These are phyloP conservation scores for Drosophila ironensis DNA, from an alignment of 1,140 invertebrate species.

Conservation along the genomic window DNA sequence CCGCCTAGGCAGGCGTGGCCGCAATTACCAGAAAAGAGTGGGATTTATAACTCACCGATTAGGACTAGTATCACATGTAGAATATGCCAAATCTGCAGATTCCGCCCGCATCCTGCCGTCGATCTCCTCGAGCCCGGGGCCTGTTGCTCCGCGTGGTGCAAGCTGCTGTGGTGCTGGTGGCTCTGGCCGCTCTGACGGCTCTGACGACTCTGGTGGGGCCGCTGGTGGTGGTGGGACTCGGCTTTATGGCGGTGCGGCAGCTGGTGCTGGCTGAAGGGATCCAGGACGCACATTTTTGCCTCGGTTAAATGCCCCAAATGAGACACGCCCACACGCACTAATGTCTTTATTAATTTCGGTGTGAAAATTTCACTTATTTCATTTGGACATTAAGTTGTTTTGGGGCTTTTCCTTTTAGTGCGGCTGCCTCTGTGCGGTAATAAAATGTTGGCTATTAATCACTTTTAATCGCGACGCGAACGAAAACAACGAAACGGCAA, in stretches of 20 bases:
- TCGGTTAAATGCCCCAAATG: constrained; percentile 39
- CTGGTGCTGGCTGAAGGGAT: constrained; percentile 52
- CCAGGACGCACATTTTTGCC: constrained; percentile 55
- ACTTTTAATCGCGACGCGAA: constrained; percentile 70
- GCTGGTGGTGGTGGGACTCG: constrained; percentile 33
- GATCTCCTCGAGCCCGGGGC: constrained; percentile 19
- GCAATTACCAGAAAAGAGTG: not conserved
- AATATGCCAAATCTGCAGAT: constrained; percentile 73
- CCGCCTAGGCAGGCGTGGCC: constrained; percentile 4
- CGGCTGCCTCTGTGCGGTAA: constrained; percentile 41
- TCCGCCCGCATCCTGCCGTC: constrained; percentile 29
- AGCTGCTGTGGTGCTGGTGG: constrained; percentile 38
- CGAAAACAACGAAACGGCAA: constrained; percentile 43
- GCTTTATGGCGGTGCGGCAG: constrained; percentile 48
- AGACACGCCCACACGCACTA: constrained; percentile 44
- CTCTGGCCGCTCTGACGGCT: too few species aligned
- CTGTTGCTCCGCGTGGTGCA: constrained; percentile 41
- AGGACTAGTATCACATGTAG: constrained; percentile 81
- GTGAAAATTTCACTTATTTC: constrained; percentile 71
- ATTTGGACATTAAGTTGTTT: constrained; percentile 73
- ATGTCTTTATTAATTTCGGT: constrained; percentile 78
- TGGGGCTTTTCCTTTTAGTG: constrained; percentile 29
- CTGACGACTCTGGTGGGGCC: too few species aligned
- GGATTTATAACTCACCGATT: constrained; percentile 69
- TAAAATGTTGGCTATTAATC: constrained; percentile 69